Evolutionary conservation across 2,797 vertebrate species (phyloP), one percentile per base, ranked within the genome.

Genomic region (Heliangelus exortis): DNA sequence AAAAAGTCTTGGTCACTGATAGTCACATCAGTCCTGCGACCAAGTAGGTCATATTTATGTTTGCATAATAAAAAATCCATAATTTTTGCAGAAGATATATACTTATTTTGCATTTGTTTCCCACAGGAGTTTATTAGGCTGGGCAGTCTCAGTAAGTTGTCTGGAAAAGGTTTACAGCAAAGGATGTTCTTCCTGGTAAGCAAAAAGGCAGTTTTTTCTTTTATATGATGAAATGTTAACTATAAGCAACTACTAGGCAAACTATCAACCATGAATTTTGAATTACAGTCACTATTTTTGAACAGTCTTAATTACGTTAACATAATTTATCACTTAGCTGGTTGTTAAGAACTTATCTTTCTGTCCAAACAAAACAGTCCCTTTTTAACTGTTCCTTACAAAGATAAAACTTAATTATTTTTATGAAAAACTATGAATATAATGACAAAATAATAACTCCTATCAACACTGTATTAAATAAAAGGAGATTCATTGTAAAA

Each of bases 161-260:
- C 99, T 21, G 99, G 99, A 92, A 99, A 99, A 98, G 99, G 99
- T 91, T 98, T 99, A 29, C 99, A 99, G 96, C 99, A 99, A 94
- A 98, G 99, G 94, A 99, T 99, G 99, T 99, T 99, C 96, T 99
- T 99, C 96, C 98, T 99, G 99, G 99, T 99, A 98, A 98, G 98
- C 96, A 87, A 77, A 39, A 81, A 16, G 31, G 43, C 28, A 7
- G 3, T 36, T 31, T 31, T 57, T 57, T 71, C 58, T 65, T 47
- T 85, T 51, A 6, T 16, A 2, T 62, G 77, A 61, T 81, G 36
- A 84, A 91, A 34, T 58, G 36, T 41, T 71, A 85, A 61, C 57
- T 89, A 15, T 39, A 79, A 31, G 31, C 34, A 89, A 71, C 73
- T 48, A 19, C 50, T 53, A 76, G 31, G 45, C 34, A 45, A 69